Conservation (phyloP, 2,888 invertebrate species). For the Catocala sponsa region DNA sequence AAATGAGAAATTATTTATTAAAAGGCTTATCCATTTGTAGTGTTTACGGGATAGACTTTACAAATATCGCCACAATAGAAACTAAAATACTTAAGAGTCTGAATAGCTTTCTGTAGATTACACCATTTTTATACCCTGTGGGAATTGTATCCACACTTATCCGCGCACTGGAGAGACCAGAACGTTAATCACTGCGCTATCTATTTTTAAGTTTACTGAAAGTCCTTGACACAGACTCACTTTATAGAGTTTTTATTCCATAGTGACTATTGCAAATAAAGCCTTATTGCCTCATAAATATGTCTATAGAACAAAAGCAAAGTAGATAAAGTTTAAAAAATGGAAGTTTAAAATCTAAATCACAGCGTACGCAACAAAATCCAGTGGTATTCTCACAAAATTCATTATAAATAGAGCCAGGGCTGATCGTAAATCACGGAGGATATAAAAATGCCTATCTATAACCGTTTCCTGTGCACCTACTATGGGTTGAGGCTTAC, state of each 20-base stretch:
- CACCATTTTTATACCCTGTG: too few relatives aligned
- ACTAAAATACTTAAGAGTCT: too few relatives aligned
- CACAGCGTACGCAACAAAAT: constrained; percentile 40
- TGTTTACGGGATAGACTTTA: too few relatives aligned
- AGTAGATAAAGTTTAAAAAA: constrained; percentile 23
- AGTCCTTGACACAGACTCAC: background rate
- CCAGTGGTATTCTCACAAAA: constrained; percentile 36
- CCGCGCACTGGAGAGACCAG: too few relatives aligned
- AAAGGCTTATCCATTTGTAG: too few relatives aligned
- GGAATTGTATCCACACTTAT: too few relatives aligned
- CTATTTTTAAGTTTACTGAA: too few relatives aligned
- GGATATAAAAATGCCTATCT: constrained; percentile 61
- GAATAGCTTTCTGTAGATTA: too few relatives aligned
- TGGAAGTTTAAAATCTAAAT: constrained; percentile 50
- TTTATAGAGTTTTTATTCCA: background rate
- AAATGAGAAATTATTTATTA: too few relatives aligned
- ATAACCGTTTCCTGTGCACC: constrained; percentile 25
- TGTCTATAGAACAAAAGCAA: constrained; percentile 11
- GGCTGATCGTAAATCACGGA: constrained; percentile 50
- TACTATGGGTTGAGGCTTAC: constrained; percentile 35
- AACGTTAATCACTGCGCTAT: too few relatives aligned
- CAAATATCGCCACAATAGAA: too few relatives aligned
- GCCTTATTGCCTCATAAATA: constrained; percentile 15
- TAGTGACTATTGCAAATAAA: constrained; percentile 1
- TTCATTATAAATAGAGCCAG: constrained; percentile 46